These are phyloP conservation scores for Smithornis capensis DNA, from an alignment of 2,113 vertebrate species.

Conservation along the genomic window DNA sequence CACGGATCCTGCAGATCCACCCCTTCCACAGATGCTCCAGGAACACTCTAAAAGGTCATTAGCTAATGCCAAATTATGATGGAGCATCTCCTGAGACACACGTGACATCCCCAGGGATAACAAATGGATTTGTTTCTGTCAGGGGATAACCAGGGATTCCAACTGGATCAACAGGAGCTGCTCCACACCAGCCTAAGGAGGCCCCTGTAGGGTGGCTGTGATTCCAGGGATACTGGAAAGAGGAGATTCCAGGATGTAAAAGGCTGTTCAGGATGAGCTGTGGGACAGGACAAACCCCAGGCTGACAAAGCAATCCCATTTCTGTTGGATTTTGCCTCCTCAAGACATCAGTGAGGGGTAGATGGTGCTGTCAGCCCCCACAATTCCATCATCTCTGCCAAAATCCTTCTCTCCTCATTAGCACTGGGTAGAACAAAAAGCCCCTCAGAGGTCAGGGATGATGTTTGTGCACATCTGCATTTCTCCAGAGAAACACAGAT, in stretches of 20 bases:
- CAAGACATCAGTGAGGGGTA: neutral
- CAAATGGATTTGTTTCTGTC: slow-evolving; percentile 23
- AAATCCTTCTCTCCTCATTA: neutral
- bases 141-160: neutral
- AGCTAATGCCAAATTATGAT: slow-evolving; percentile 59
- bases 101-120: slow-evolving; percentile 50
- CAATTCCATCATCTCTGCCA: neutral
- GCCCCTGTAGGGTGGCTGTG: rapidly evolving
- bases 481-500: neutral
- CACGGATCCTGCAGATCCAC: slow-evolving; percentile 11
- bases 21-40: slow-evolving; percentile 42
- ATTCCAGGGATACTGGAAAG: neutral
- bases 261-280: neutral
- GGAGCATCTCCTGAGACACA: slow-evolving; percentile 43
- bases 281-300: neutral
- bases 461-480: neutral
- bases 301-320: neutral
- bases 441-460: neutral
- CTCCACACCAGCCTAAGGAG: neutral
- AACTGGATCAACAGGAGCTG: neutral
- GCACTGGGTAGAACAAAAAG: neutral
- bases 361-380: neutral
- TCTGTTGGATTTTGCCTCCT: neutral
- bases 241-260: neutral
- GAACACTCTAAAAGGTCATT: slow-evolving; percentile 57